These are phyloP conservation scores for Anomalospiza imberbis DNA, from an alignment of 2,797 vertebrate genomes.

Conservation along the genomic window DNA sequence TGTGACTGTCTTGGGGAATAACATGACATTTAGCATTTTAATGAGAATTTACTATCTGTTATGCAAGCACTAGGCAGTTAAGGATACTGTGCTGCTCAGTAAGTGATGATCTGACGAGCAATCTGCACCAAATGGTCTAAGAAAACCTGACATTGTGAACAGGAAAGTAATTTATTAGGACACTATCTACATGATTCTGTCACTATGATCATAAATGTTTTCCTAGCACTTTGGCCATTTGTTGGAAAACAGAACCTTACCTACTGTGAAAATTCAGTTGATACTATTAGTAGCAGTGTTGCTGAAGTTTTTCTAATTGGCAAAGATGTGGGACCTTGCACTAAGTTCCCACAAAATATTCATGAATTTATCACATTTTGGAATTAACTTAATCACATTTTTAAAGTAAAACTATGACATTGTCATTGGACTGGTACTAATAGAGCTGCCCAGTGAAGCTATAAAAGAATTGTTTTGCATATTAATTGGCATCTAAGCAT, in stretches of 20 bases:
- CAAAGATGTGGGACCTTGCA: not conserved
- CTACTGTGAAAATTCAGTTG: not conserved
- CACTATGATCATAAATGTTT: not conserved
- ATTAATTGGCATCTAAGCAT: not conserved
- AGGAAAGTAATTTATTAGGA: not conserved
- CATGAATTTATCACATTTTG: not conserved
- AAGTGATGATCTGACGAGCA: not conserved
- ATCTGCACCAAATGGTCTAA: not conserved
- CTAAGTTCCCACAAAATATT: not conserved
- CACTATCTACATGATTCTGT: not conserved
- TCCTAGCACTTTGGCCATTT: not conserved
- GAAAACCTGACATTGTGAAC: not conserved
- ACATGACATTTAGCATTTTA: not conserved
- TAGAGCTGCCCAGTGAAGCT: not conserved
- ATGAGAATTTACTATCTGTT: not conserved
- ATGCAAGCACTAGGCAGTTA: not conserved
- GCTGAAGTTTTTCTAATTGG: not conserved
- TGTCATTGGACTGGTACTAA: not conserved
- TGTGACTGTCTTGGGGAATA: not conserved
- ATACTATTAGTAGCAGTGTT: not conserved
- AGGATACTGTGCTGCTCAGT: not conserved
- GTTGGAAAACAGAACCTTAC: not conserved
- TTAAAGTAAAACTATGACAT: not conserved
- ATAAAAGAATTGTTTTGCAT: not conserved
- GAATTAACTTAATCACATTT: not conserved